Base-by-base conservation (phyloP, 2,888 invertebrate genomes). In the Phanerotoma sp. region DNA sequence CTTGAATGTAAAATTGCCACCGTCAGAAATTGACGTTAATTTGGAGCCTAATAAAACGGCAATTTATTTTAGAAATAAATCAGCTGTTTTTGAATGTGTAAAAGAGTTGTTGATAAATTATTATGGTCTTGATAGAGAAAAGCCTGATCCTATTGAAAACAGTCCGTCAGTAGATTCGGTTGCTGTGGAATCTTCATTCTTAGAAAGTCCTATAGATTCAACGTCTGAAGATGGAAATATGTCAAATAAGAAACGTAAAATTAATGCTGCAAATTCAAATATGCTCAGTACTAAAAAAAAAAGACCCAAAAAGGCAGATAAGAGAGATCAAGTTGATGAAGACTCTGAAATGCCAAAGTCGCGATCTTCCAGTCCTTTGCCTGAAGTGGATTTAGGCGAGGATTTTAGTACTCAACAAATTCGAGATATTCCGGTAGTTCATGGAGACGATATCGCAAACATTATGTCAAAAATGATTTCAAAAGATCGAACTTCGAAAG, bases 21-120 rank as follows among this genome's bases (percentile, higher is more conserved):
- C 81, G 7, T 64, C 69, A 21, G 72, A 77, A 16, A 60, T 83
- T 21, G 85, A 85, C 72, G 79, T 84, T 30, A 85, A 85, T 72
- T 64, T 83, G 40, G 84, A 85, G 56, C 83, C 84, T 3, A 83
- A 84, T 71, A 85, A 85, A 72, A 80, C 81, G 32, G 77, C 72
- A 64, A 78, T 84, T 33, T 67, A 82, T 37, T 68, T 84, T 2
- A 79, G 79, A 40, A 72, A 81, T 60, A 74, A 80, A 70, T 57
- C 66, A 33, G 52, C 52, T 44, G 54, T 77, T 33, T 25, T 70
- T 4, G 49, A 64, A 28, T 56, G 49, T 18, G 47, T 77, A 48
- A 66, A 71, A 30, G 63, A 63, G 16, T 50, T 64, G 21, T 51
- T 77, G 46, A 56, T 54, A 6, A 55, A 63, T 13, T 74, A 67